These are phyloP conservation scores for Drosophila bocki DNA, from an alignment of 1,140 invertebrate genomes.

Conservation along the genomic window DNA sequence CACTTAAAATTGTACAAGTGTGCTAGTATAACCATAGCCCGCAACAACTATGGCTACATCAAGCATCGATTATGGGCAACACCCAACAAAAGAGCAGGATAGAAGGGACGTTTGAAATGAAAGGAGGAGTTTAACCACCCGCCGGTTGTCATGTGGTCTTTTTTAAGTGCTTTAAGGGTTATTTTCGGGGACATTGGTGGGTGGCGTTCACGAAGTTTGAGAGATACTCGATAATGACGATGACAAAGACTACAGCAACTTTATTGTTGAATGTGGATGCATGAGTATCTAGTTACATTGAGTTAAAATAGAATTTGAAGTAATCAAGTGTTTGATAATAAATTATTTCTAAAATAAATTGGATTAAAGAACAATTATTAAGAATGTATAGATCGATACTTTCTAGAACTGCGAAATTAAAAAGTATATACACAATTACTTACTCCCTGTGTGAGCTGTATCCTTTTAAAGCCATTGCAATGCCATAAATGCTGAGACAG, in stretches of 20 bases:
- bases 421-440: background rate
- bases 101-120: constrained; percentile 5
- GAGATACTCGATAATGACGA: constrained; percentile 75
- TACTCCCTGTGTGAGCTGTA: too few species aligned
- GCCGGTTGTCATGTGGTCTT: constrained; percentile 71
- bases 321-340: constrained; percentile 2
- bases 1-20: constrained; percentile 4
- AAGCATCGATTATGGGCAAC: constrained; percentile 56
- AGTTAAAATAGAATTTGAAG: constrained; percentile 51
- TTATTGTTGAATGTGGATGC: constrained; percentile 41
- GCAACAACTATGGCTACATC: constrained; percentile 21
- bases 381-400: too few species aligned
- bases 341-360: too few species aligned
- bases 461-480: background rate
- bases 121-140: constrained; percentile 23
- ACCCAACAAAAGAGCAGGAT: background rate
- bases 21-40: constrained; percentile 9
- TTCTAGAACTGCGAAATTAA: background rate
- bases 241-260: constrained; percentile 59
- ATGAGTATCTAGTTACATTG: constrained; percentile 5
- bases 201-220: constrained; percentile 39
- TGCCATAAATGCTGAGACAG: constrained; percentile 18
- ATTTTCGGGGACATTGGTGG: constrained; percentile 64
- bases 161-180: constrained; percentile 79
- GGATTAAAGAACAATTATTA: too few species aligned